Evolutionary conservation across 2,888 invertebrate genomes (phyloP).

Genomic region (Cheiracanthium punctorium): DNA sequence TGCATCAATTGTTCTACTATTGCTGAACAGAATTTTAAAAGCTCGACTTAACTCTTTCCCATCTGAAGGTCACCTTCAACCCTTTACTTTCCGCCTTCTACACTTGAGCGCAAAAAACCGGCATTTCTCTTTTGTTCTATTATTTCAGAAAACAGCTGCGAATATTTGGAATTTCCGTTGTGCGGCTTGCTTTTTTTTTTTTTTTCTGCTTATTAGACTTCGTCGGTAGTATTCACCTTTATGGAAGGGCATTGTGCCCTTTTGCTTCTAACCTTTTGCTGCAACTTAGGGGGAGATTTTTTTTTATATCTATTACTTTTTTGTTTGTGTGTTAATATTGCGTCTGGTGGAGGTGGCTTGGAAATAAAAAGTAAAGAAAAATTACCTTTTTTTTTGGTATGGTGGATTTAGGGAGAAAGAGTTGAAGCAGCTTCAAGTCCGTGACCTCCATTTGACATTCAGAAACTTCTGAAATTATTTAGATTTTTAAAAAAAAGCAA

Average conservation of each 20-base stretch:
- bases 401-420: constrained; percentile 45
- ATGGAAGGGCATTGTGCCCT: constrained; percentile 64
- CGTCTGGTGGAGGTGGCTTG: constrained; percentile 51
- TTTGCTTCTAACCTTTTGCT: constrained; percentile 21
- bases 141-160: constrained; percentile 50
- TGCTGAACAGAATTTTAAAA: neutral
- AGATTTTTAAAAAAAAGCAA: no score
- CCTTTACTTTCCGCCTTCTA: constrained; percentile 61
- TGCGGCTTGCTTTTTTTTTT: constrained; percentile 27
- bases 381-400: constrained; percentile 1
- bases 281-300: constrained; percentile 9
- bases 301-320: constrained; percentile 16
- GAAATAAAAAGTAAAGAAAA: constrained; percentile 43
- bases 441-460: constrained; percentile 55
- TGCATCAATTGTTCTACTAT: neutral
- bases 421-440: constrained; percentile 26
- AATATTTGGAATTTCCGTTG: constrained; percentile 68
- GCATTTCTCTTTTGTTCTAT: constrained; percentile 28
- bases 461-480: neutral
- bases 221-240: constrained; percentile 41
- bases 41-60: constrained; percentile 9
- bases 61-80: constrained; percentile 60
- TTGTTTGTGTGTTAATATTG: constrained; percentile 9
- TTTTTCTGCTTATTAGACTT: constrained; percentile 16
- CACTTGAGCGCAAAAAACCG: constrained; percentile 49